Base-by-base conservation (phyloP, 2,797 vertebrate species). In the Steatocranus sp. region DNA sequence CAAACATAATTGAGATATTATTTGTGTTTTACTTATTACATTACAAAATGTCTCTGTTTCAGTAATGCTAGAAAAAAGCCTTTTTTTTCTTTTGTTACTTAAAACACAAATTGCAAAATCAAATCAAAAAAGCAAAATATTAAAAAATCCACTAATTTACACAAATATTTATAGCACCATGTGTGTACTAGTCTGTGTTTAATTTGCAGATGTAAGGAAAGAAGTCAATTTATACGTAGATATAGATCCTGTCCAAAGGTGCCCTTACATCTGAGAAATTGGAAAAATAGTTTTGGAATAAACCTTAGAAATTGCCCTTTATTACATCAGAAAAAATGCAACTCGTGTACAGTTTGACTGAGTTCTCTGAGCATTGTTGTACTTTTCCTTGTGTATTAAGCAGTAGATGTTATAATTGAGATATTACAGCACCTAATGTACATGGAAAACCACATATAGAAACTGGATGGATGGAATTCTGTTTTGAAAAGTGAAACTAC, bases 91-190 rank as follows among this genome's bases (percentile, higher is more conserved):
- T 70, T 70, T 70, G 14, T 43, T 68, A 68, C 36, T 46, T 70
- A 46, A 70, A 70, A 46, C 38, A 46, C 23, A 70, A 70, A 15
- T 34, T 41, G 20, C 61, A 15, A 70, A 27, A 11, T 46, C 17
- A 70, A 70, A 70, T 46, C 9, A 32, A 58, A 58, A 43, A 68
- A 27, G 1, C 3, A 68, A 25, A 68, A 11, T 43, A 25, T 68
- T 68, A 1, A 25, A 41, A 63, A 41, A 68, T 1, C 1, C 41
- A 46, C 15, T 2, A 0, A 48, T 73, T 73, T 48, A 48, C 2
- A n/a, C 15, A n/a, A 61, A 34, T n/a, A 34, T 0, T n/a, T 0
- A 58, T 34, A 32, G 0, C 54, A 58, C 30, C 27, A 32, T 18
- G 17, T 61, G 30, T 43, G 63, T 70, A 70, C 38, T 11, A 11